Percentiles rank a stretch among this genome's conserved stretches.
These are phyloP conservation scores for Protophormia terraenovae DNA, from an alignment of 2,888 invertebrate species.

Conservation along the genomic window DNA sequence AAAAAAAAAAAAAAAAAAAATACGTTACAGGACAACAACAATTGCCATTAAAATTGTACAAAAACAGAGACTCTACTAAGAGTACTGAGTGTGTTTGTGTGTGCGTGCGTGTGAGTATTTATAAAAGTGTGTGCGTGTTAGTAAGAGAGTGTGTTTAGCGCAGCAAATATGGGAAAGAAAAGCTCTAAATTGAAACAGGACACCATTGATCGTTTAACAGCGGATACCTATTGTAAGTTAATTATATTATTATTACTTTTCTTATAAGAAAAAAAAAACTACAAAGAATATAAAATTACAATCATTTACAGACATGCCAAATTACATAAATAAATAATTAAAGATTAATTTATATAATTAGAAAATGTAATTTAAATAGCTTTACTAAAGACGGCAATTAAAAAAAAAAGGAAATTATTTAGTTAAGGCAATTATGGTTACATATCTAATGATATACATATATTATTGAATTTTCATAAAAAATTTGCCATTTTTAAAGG, in stretches of 20 bases:
- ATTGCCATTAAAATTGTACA: not conserved
- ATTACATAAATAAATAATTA: constrained; percentile 2
- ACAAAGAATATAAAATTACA: no score
- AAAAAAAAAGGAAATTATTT: no score
- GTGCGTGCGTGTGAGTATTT: not conserved
- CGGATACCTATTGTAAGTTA: constrained; percentile 95
- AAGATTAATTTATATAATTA: not conserved
- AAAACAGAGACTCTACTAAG: not conserved
- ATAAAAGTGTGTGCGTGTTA: not conserved
- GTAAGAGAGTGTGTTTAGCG: not conserved
- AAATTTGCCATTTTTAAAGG: no score
- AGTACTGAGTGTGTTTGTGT: not conserved
- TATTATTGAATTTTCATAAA: no score
- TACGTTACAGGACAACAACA: not conserved
- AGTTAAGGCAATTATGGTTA: no score
- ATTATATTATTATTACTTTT: constrained; percentile 19
- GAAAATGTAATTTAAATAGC: not conserved
- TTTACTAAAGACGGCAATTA: no score
- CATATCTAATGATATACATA: no score
- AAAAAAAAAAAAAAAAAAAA: not conserved
- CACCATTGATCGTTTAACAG: constrained; percentile 94
- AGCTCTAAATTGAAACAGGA: constrained; percentile 98
- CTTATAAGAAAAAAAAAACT: no score
- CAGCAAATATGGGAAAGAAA: constrained; percentile 93
- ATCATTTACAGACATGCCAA: not conserved